Conservation (phyloP, 2,113 vertebrate genomes). For the Ochotona curzoniae region DNA sequence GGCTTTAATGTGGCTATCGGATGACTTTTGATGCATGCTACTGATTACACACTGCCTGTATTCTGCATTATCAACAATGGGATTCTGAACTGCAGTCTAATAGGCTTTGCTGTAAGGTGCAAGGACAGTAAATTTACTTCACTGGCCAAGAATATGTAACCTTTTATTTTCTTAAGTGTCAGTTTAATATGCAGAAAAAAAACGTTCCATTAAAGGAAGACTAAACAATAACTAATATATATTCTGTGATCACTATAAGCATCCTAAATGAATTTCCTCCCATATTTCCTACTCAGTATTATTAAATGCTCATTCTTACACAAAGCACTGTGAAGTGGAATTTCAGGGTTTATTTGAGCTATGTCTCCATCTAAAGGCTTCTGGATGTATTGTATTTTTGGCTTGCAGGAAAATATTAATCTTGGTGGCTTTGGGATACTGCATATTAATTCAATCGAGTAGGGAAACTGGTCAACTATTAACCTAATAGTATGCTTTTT, state of each 20-base stretch:
- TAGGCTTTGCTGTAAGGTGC: conserved; percentile 75
- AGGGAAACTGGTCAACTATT: background rate
- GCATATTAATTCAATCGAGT: conserved; percentile 46
- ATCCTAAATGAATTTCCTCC: conserved; percentile 70
- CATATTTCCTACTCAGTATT: conserved; percentile 71
- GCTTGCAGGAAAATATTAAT: conserved; percentile 58
- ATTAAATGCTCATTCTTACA: conserved; percentile 63
- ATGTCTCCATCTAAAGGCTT: conserved; percentile 97
- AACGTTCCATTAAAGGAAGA: conserved; percentile 72
- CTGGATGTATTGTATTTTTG: conserved; percentile 74
- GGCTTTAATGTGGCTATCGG: conserved; percentile 82
- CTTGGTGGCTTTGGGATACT: conserved; percentile 24
- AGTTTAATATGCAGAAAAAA: conserved; percentile 72
- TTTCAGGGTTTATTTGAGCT: conserved; percentile 89
- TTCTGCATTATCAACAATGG: conserved; percentile 78
- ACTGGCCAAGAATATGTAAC: conserved; percentile 75
- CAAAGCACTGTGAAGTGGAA: conserved; percentile 70
- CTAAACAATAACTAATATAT: conserved; percentile 76
- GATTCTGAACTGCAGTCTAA: conserved; percentile 82
- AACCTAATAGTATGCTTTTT: conserved; percentile 3
- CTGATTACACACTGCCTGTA: conserved; percentile 79
- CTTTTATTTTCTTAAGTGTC: conserved; percentile 76
- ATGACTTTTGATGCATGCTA: conserved; percentile 83
- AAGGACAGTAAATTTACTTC: conserved; percentile 78
- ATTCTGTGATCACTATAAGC: conserved; percentile 59